Evolutionary conservation across 2,888 invertebrate species (phyloP).

Genomic region (Diploptera punctata): DNA sequence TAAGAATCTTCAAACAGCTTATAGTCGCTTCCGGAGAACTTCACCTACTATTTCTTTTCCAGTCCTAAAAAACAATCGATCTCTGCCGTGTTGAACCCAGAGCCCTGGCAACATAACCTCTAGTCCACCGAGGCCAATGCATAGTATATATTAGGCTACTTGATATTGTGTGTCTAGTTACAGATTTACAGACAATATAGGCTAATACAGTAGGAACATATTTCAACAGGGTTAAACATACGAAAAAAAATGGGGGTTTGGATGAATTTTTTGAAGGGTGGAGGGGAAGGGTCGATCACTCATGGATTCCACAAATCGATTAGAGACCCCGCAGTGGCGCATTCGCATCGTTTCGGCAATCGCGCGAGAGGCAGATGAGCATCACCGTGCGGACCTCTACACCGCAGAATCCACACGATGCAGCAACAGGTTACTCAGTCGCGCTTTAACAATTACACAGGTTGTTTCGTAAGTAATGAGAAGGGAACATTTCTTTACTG

Average conservation of each 20-base stretch:
- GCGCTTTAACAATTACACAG: no score
- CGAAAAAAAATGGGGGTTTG: not conserved
- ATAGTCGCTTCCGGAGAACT: no score
- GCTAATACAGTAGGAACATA: not conserved
- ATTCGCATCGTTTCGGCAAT: not conserved
- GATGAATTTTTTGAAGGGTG: not conserved
- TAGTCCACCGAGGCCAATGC: no score
- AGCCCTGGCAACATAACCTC: no score
- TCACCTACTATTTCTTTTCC: no score
- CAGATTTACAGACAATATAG: not conserved
- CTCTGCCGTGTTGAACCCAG: no score
- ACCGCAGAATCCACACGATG: not conserved
- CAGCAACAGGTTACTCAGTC: not conserved
- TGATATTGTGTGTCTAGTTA: not conserved
- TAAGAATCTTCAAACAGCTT: no score
- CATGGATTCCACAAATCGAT: slow-evolving; percentile 27
- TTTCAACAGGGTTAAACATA: not conserved
- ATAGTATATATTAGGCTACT: no score
- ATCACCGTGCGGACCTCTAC: slow-evolving; percentile 7
- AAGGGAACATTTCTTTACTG: no score
- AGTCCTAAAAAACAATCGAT: no score
- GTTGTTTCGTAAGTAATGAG: no score
- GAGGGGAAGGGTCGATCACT: slow-evolving; percentile 26
- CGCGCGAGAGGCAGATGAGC: slow-evolving; percentile 16
- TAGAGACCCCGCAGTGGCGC: slow-evolving; percentile 4